These are phyloP conservation scores for human (Homo sapiens) DNA, from an alignment of 2,113 vertebrate genomes.

Conservation along the genomic window GRCh38 chr18:69963001-69963500, in stretches of 20 bases:
- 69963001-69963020: neutral
- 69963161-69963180: neutral
- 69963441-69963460: neutral
- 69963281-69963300: neutral
- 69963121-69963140: neutral
- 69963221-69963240: neutral
- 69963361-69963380: neutral
- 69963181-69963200: neutral
- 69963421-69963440: neutral
- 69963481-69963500: neutral
- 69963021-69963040: neutral
- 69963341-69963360: neutral
- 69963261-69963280: neutral
- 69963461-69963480: neutral
- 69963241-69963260: neutral
- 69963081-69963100: neutral
- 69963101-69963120: neutral
- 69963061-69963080: fast-evolving
- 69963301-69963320: neutral
- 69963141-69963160: neutral
- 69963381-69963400: neutral
- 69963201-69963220: neutral
- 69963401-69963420: neutral
- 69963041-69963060: neutral
- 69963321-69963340: neutral